Percentiles rank a stretch among this genome's conserved stretches.
Conservation (phyloP, 1,140 invertebrate genomes). For the Ylistrum balloti region DNA sequence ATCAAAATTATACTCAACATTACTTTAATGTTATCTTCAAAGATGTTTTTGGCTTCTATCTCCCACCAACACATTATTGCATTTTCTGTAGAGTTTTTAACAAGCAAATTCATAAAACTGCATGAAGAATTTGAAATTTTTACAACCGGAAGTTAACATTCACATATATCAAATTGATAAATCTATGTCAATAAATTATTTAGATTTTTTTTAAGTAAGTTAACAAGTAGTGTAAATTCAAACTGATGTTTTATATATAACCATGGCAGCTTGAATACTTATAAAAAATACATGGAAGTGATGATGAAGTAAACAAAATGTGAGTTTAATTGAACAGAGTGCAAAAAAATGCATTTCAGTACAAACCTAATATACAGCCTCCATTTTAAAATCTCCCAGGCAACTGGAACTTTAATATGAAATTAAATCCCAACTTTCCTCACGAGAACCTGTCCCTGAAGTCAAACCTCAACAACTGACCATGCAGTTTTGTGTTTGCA, state of each 20-base stretch:
- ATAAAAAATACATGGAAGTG: constrained; percentile 14
- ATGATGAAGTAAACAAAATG: neutral
- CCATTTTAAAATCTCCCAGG: neutral
- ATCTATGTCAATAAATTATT: constrained; percentile 36
- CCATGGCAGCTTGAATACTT: neutral
- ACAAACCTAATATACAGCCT: neutral
- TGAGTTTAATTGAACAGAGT: neutral
- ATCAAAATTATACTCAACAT: constrained; percentile 36
- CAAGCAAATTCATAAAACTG: constrained; percentile 39
- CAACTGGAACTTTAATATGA: neutral
- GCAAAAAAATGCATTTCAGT: neutral
- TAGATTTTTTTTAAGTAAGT: constrained; percentile 14
- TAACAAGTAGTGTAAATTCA: constrained; percentile 1
- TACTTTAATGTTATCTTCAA: constrained; percentile 21
- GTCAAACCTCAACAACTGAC: neutral
- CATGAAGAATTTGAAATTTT: constrained; percentile 23
- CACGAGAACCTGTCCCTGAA: neutral
- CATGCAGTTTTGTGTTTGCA: neutral
- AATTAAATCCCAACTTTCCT: neutral
- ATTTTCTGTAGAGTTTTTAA: neutral
- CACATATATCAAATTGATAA: neutral
- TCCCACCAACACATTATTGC: neutral
- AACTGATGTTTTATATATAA: constrained; percentile 26
- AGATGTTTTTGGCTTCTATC: constrained; percentile 16
- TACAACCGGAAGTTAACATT: constrained; percentile 7